phyloP scores from a whole-genome alignment of 92 coral and sea anemone species.

The Porites evermanni region DNA sequence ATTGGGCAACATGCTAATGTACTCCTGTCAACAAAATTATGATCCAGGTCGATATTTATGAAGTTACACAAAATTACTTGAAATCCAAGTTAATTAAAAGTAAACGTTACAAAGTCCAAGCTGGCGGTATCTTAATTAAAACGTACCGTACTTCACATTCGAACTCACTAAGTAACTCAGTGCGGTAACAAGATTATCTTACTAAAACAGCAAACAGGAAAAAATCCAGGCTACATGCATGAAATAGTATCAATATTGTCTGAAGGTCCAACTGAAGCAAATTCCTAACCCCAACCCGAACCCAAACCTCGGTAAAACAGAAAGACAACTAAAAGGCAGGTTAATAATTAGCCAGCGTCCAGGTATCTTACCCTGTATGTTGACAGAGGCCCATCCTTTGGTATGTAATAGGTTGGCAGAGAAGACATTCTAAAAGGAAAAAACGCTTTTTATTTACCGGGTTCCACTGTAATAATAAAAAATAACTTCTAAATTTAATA shows the following conservation, averaged over 20 bases:
- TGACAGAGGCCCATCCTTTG: conserved; percentile 94
- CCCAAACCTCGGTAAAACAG: neutral
- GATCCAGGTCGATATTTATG: too few relatives aligned
- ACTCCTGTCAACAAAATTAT: conserved; percentile 65
- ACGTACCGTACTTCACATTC: too few relatives aligned
- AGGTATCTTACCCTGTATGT: conserved; percentile 83
- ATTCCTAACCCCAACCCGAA: neutral
- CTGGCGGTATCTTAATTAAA: too few relatives aligned
- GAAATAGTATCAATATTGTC: too few relatives aligned
- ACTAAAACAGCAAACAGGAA: too few relatives aligned
- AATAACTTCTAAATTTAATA: too few relatives aligned
- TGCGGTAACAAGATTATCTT: too few relatives aligned
- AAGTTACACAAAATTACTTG: neutral
- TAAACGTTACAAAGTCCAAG: neutral
- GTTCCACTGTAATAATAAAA: too few relatives aligned
- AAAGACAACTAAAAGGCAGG: neutral
- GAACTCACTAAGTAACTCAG: neutral
- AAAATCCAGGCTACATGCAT: too few relatives aligned
- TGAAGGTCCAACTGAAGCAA: too few relatives aligned
- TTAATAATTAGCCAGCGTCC: neutral
- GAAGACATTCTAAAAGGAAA: conserved; percentile 78
- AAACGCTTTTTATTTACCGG: neutral
- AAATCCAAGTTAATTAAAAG: neutral
- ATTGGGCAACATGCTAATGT: conserved; percentile 97
- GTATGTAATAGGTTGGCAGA: conserved; percentile 94